phyloP scores from a whole-genome alignment of 2,797 vertebrate genomes.

The Vireo griseus region DNA sequence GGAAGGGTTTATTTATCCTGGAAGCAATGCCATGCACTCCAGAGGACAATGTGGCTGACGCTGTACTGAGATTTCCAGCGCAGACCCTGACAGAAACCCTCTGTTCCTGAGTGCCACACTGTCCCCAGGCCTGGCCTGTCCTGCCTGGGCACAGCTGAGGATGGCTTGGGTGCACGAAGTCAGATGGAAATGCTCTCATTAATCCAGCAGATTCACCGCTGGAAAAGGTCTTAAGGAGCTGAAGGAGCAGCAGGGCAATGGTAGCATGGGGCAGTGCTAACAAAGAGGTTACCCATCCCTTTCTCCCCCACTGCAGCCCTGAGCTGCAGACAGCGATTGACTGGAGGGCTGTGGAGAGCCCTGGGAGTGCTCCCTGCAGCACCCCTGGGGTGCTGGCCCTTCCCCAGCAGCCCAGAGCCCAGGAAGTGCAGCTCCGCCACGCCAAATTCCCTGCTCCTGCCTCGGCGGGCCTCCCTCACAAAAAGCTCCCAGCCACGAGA shows the following conservation, averaged over 20 bases:
- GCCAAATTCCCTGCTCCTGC: accelerated
- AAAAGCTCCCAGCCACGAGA: not conserved
- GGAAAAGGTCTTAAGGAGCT: not conserved
- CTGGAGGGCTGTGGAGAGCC: not conserved
- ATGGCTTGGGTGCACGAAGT: not conserved
- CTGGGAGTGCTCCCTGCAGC: not conserved
- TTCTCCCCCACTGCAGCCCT: not conserved
- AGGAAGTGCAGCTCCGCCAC: not conserved
- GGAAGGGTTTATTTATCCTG: not conserved
- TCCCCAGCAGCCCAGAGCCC: not conserved
- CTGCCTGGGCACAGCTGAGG: not conserved
- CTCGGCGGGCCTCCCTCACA: not conserved
- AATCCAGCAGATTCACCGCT: not conserved
- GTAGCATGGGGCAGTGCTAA: not conserved
- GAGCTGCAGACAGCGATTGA: not conserved
- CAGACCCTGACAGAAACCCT: not conserved
- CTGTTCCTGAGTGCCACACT: not conserved
- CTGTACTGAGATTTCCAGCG: not conserved
- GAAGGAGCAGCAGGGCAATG: not conserved
- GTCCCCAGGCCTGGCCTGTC: not conserved
- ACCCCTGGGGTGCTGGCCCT: not conserved
- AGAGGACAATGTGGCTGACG: not conserved
- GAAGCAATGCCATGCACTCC: not conserved
- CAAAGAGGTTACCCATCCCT: not conserved
- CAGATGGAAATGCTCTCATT: not conserved